Conservation (phyloP, 2,113 vertebrate genomes). For the Tursiops truncatus region DNA sequence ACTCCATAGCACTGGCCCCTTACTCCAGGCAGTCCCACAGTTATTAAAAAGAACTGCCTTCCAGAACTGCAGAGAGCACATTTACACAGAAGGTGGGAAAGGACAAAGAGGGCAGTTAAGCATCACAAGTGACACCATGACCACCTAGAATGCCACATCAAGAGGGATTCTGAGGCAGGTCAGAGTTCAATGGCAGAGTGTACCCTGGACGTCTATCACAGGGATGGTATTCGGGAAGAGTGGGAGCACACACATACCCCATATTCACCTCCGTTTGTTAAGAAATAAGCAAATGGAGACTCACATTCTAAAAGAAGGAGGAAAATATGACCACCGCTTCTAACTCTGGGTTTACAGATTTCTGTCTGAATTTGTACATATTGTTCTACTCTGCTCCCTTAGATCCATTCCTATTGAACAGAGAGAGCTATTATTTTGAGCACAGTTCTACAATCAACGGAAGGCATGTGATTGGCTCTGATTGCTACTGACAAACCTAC, state of each 20-base stretch:
- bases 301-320: constrained; percentile 17
- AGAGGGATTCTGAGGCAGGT: neutral
- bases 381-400: neutral
- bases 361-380: constrained; percentile 5
- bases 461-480: neutral
- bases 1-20: neutral
- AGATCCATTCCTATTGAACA: constrained; percentile 36
- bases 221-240: neutral
- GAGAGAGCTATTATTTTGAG: constrained; percentile 48
- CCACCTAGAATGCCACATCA: neutral
- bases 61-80: neutral
- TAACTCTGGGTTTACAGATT: constrained; percentile 44
- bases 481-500: neutral
- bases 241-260: too few relatives aligned
- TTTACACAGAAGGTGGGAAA: neutral
- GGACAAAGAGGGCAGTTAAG: neutral
- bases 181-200: neutral
- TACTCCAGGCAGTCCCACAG: neutral
- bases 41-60: neutral
- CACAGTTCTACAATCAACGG: neutral
- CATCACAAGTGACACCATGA: neutral
- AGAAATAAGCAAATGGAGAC: neutral
- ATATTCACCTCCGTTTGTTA: neutral
- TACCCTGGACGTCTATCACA: neutral
- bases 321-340: neutral